Conservation (phyloP, 2,888 invertebrate genomes). For the Calameuta filiformis region DNA sequence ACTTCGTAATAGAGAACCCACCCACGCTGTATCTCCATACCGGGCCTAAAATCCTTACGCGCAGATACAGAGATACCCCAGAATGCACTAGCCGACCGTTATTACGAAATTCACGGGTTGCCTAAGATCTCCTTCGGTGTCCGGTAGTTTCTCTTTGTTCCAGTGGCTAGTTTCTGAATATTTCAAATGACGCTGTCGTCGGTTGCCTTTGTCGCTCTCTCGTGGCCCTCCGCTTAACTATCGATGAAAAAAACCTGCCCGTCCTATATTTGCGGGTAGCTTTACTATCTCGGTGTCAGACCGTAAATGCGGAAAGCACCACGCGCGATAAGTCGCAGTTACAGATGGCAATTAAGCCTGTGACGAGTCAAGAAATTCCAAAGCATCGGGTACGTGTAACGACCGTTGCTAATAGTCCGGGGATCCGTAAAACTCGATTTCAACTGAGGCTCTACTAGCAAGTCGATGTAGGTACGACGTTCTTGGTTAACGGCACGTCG, state of each 20-base stretch:
- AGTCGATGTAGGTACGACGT: not conserved
- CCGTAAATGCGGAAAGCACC: not conserved
- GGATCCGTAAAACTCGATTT: not conserved
- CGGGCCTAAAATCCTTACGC: not conserved
- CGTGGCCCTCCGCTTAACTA: not conserved
- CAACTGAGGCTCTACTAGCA: not conserved
- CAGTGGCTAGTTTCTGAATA: constrained; percentile 44
- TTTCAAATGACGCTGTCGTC: constrained; percentile 17
- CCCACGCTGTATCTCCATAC: not conserved
- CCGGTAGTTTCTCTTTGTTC: constrained; percentile 59
- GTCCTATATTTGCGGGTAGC: not conserved
- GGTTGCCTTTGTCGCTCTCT: constrained; percentile 3
- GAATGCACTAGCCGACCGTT: constrained; percentile 16
- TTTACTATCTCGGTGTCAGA: not conserved
- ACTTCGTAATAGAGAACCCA: not conserved
- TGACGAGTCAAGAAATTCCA: not conserved
- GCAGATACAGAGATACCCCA: constrained; percentile 4
- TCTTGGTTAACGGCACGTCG: not conserved
- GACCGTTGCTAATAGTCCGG: not conserved
- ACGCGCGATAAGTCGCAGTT: not conserved
- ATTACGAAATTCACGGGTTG: constrained; percentile 49
- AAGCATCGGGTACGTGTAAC: not conserved
- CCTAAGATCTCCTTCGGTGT: constrained; percentile 47
- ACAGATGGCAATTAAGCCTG: not conserved
- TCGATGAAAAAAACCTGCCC: not conserved